Conservation (phyloP, 1,140 invertebrate species). For the Heliconius hermathena region DNA sequence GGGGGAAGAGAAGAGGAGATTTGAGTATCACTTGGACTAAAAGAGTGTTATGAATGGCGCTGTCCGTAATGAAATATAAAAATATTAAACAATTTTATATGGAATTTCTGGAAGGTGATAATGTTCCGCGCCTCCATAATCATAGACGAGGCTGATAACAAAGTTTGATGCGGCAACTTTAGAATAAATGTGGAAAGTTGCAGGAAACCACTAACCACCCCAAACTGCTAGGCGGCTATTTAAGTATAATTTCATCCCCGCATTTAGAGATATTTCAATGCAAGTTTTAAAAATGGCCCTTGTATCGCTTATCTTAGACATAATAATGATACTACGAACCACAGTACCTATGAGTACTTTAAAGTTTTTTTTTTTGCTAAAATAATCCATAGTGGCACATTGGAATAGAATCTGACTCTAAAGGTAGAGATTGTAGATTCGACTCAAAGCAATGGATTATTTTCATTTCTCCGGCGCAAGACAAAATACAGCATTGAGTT, state of each 20-base stretch:
- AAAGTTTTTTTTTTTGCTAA: too few species aligned
- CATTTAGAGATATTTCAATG: slow-evolving; percentile 10
- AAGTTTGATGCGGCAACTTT: slow-evolving; percentile 29
- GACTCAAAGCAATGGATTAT: too few species aligned
- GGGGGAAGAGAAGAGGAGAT: too few species aligned
- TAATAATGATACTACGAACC: not conserved
- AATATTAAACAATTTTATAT: not conserved
- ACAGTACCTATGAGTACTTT: not conserved
- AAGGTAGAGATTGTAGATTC: too few species aligned
- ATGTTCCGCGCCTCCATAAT: not conserved
- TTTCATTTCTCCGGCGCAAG: too few species aligned
- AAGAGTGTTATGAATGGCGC: too few species aligned
- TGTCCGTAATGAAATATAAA: too few species aligned
- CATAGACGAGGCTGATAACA: slow-evolving; percentile 18
- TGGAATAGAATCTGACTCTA: too few species aligned
- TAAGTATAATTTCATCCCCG: slow-evolving; percentile 6
- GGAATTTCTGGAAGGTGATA: not conserved
- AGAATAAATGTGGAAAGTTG: slow-evolving; percentile 32
- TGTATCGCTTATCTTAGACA: not conserved
- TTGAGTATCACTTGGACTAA: too few species aligned
- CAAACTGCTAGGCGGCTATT: slow-evolving; percentile 23
- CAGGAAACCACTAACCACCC: slow-evolving; percentile 19
- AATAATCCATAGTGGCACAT: too few species aligned
- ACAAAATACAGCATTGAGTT: too few species aligned
- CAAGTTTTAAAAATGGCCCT: not conserved